Evolutionary conservation across 2,113 vertebrate species (phyloP).

Genomic region (Chloropsis cyanopogon): DNA sequence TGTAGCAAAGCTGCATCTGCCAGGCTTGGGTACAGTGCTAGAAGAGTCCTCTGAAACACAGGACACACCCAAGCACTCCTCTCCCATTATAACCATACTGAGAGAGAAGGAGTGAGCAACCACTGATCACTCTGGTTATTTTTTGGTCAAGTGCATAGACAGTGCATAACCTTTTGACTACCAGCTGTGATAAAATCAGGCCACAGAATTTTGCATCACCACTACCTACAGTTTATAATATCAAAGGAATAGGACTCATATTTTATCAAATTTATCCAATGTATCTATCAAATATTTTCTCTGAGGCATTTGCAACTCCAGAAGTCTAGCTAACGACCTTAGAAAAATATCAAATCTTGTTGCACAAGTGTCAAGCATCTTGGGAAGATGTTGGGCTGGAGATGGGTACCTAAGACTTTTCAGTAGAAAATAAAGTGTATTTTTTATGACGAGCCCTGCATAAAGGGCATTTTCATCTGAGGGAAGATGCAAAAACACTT

Average conservation of each 20-base stretch:
- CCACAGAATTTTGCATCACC: not conserved
- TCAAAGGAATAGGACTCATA: not conserved
- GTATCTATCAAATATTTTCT: not conserved
- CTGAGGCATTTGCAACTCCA: not conserved
- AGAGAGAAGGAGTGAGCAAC: not conserved
- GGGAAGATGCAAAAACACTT: not conserved
- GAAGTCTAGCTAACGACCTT: not conserved
- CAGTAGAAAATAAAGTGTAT: not conserved
- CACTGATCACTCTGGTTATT: not conserved
- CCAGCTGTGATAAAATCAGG: not conserved
- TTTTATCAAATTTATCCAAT: not conserved
- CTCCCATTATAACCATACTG: not conserved
- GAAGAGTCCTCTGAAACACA: not conserved
- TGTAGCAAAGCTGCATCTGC: not conserved
- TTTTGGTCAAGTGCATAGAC: not conserved
- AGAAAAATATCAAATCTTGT: not conserved
- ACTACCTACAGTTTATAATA: not conserved
- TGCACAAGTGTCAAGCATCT: not conserved
- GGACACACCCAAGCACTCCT: not conserved
- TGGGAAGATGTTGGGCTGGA: not conserved
- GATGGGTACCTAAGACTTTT: not conserved
- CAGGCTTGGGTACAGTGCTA: not conserved
- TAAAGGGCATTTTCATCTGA: not conserved
- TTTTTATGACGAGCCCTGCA: not conserved
- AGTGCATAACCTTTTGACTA: not conserved